phyloP scores from a whole-genome alignment of 2,888 invertebrate genomes.

The Allophyes oxyacanthae region DNA sequence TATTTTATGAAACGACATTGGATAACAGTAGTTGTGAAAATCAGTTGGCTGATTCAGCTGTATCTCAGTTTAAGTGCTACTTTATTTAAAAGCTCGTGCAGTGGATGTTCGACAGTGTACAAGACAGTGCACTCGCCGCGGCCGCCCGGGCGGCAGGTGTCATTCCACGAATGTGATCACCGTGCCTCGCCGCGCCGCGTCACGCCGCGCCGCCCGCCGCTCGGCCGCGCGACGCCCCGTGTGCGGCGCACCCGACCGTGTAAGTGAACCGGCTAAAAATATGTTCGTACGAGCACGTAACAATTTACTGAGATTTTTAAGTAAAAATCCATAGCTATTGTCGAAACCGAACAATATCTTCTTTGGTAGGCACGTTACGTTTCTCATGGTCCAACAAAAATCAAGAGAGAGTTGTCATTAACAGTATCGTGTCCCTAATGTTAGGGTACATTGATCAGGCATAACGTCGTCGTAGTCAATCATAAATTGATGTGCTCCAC shows the following conservation, averaged over 20 bases:
- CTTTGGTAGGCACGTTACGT: background rate
- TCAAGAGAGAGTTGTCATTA: background rate
- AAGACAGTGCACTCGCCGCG: constrained; percentile 11
- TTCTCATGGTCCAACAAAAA: background rate
- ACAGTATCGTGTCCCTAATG: too few relatives aligned
- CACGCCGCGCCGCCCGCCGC: background rate
- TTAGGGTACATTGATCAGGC: constrained; percentile 3
- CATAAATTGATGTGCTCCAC: constrained; percentile 47
- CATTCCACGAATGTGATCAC: background rate
- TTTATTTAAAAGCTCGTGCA: constrained; percentile 22
- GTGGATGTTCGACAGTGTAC: constrained; percentile 1
- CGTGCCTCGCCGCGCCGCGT: background rate
- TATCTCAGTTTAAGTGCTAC: constrained; percentile 24
- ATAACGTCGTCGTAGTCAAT: constrained; percentile 32
- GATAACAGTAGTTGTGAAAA: constrained; percentile 23
- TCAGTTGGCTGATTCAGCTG: constrained; percentile 21
- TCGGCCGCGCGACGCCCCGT: background rate
- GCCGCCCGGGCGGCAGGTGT: constrained; percentile 20
- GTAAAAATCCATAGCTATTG: constrained; percentile 3
- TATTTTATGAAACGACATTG: constrained; percentile 15
- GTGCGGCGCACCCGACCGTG: constrained; percentile 25
- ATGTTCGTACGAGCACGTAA: constrained; percentile 7
- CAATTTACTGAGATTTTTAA: background rate
- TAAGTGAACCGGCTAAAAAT: constrained; percentile 28
- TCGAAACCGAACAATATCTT: background rate